Evolutionary conservation across 2,113 vertebrate species (phyloP), one percentile per base, ranked within the genome.

Genomic region (Anser brachyrhynchus): DNA sequence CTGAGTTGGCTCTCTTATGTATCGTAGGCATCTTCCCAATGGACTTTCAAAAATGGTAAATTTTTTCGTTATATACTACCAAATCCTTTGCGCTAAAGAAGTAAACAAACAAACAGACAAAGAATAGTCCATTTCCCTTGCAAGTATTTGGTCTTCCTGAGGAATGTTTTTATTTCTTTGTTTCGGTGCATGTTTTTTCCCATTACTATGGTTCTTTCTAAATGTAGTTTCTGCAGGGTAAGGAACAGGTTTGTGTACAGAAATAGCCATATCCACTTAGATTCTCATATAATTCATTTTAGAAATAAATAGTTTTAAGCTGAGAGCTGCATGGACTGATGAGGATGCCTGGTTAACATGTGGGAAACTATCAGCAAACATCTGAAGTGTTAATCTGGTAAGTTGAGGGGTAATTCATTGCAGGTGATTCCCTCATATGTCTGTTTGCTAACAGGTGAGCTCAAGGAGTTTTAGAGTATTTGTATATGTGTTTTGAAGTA

Each of bases 331-430:
- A 26, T 18, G 44, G 10, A 11, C 54, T n/a, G n/a, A 41, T 20
- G 59, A 77, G 16, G 8, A 22, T 72, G n/a, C 17, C 14, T 75
- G n/a, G 8, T 31, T 62, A 66, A 65, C 78, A 54, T 31, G 25
- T 83, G 65, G 10, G 35, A 33, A 65, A 22, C 31, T 43, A 3
- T 33, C 57, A 59, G 64, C 10, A 64, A 35, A 2, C 7, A 15
- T 58, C 5, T 62, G 3, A 43, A 69, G 6, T 0, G 0, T 13
- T 66, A 51, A 70, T 13, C 6, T 57, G 35, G 12, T 20, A 74
- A 83, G 13, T 9, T 69, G 22, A 49, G 19, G 0, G 3, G 3
- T 39, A 33, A 33, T 29, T 84, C 18, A 2, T 2, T 83, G 49
- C 13, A 52, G 7, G 6, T 55, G 8, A 20, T 59, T 75, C 7